Evolutionary conservation across 2,888 invertebrate species (phyloP), one percentile per base, ranked within the genome.

Genomic region (Hydroisotoma schaefferi): DNA sequence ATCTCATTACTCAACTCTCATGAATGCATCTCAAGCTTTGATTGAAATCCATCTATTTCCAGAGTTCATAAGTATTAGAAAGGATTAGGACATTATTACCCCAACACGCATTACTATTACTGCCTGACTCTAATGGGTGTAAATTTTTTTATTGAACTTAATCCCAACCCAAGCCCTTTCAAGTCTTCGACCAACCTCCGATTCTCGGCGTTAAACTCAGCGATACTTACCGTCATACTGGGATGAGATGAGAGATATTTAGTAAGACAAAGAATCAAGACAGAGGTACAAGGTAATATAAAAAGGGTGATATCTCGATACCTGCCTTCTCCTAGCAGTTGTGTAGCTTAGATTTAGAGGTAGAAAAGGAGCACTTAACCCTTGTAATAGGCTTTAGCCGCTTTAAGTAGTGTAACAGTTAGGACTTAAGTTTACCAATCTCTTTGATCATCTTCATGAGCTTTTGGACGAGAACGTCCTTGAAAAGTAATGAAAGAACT

Each of bases 321-420:
- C n/a, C n/a, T n/a, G 25, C 46, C 23, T 46, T 46, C 22, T 25
- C 18, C 6, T 48, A n/a, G n/a, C n/a, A n/a, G n/a, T n/a, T n/a
- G n/a, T n/a, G n/a, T n/a, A n/a, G n/a, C n/a, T n/a, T n/a, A n/a
- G 4, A 48, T 27, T 48, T n/a, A 48, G 48, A 48, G n/a, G n/a
- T n/a, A n/a, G 48, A 48, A 48, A 47, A 25, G 28, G 48, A 20
- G 48, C 48, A 48, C 48, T 48, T 48, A 48, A 48, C 48, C 48
- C 28, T 48, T 48, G n/a, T n/a, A n/a, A n/a, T n/a, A n/a, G n/a
- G n/a, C n/a, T n/a, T 28, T 4, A 48, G n/a, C 23, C 25, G 4
- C 46, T 23, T 46, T 23, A 46, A 46, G 46, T 23, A 46, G 25
- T 22, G 12, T 46, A 25, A 5, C 20, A 23, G 46, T 46, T 25